Percentiles rank a stretch among this genome's conserved stretches.
Evolutionary conservation across 1,140 invertebrate genomes (phyloP).

Genomic region (Aphaenogaster ashmeadi): DNA sequence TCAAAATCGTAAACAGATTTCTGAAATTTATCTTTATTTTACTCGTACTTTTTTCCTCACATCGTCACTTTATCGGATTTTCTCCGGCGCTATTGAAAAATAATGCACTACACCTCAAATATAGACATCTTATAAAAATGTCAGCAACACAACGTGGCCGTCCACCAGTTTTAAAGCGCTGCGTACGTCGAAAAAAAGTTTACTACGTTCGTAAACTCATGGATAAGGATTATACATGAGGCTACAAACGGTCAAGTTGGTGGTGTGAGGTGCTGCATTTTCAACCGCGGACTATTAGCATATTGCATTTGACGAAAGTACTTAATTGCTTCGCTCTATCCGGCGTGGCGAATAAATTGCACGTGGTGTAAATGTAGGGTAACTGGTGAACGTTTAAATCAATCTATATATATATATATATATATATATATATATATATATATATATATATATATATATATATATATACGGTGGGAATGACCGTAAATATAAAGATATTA

Average conservation of each 20-base stretch:
- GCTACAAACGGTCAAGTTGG: slow-evolving; percentile 13
- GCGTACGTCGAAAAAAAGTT: slow-evolving; percentile 41
- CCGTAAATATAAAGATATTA: slow-evolving; percentile 50
- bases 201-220: slow-evolving; percentile 40
- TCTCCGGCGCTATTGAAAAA: slow-evolving; percentile 39
- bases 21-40: not conserved
- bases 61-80: slow-evolving; percentile 25
- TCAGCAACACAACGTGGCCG: slow-evolving; percentile 13
- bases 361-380: slow-evolving; percentile 25
- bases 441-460: not conserved
- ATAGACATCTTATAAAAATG: slow-evolving; percentile 55
- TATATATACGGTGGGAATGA: slow-evolving; percentile 1
- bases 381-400: slow-evolving; percentile 38
- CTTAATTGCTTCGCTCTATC: slow-evolving; percentile 55
- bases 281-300: slow-evolving; percentile 55
- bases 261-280: slow-evolving; percentile 30
- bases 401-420: not conserved
- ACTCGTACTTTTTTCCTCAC: not conserved
- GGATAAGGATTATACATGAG: slow-evolving; percentile 49
- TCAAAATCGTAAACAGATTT: slow-evolving; percentile 22
- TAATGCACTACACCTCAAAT: slow-evolving; percentile 33
- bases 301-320: slow-evolving; percentile 60
- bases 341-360: slow-evolving; percentile 55
- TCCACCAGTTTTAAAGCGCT: slow-evolving; percentile 37
- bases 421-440: not conserved